These are phyloP conservation scores for Pegoplata infirma DNA, from an alignment of 2,888 invertebrate species.

Conservation along the genomic window DNA sequence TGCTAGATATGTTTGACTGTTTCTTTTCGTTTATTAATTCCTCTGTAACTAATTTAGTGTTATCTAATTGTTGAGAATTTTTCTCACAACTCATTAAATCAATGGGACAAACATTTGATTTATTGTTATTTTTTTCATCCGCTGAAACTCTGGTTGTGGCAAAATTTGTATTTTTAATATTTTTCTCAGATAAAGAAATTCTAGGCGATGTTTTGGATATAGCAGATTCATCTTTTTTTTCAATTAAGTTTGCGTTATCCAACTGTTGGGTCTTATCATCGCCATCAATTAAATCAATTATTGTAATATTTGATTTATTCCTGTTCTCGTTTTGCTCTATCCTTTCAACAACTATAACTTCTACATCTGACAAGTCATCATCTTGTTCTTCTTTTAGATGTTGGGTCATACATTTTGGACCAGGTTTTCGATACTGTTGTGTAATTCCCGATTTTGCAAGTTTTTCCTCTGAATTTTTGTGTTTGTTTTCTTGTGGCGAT, in stretches of 20 bases:
- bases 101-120: no score
- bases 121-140: no score
- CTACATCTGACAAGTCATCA: constrained; percentile 56
- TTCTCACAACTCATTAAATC: no score
- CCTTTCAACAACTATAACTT: constrained; percentile 39
- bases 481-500: constrained; percentile 61
- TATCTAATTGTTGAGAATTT: no score
- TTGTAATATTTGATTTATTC: not conserved
- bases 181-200: no score
- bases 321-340: constrained; percentile 7
- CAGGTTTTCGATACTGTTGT: constrained; percentile 11
- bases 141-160: no score
- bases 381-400: not conserved
- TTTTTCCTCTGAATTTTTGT: not conserved
- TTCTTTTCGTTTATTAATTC: no score
- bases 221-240: no score
- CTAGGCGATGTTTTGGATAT: no score
- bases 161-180: no score
- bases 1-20: not conserved
- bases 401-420: constrained; percentile 43
- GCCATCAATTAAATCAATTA: constrained; percentile 29
- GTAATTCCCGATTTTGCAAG: not conserved
- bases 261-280: not conserved
- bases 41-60: no score
- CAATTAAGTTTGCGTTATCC: not conserved